Evolutionary conservation across 1,140 invertebrate genomes (phyloP), one percentile per base, ranked within the genome.

Genomic region (Drosophila albomicans): DNA sequence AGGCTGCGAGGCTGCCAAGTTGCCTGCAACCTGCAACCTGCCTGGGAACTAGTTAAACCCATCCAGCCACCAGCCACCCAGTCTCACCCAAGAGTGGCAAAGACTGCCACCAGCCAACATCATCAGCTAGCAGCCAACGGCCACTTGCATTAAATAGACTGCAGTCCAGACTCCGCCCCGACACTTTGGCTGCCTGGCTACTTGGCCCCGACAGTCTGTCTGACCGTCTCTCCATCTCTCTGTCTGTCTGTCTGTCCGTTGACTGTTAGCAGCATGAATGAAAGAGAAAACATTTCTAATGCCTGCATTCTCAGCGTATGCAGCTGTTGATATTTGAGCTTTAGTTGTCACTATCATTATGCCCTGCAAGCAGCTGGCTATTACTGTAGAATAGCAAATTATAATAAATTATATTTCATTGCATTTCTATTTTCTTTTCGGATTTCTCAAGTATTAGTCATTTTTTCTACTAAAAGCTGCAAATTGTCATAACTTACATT

Each of bases 281-380:
- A 71, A 75, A 64, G 72, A 75, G 73, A 71, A 71, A 65, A 72
- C 59, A 75, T 58, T 67, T 57, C 51, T 38, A 68, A 64, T 58
- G 15, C 67, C 13, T 49, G 16, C 51, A 71, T 67, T 64, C 48
- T 64, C 16, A 45, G 35, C 30, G 46, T 3, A 5, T 25, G 28
- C 6, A 45, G 28, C 25, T n/a, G 11, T 59, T 59, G 41, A 57
- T 43, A 57, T 57, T 41, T 57, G 32, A 57, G 54, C 54, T 57
- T 10, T 11, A 41, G 13, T 20, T 41, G 35, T 10, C 15, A 57
- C 30, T 32, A 7, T 43, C 35, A 1, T 25, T 41, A 57, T 57
- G 30, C 28, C 30, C 30, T 35, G 6, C 6, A 28, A 15, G 6
- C 30, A 3, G 41, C 11, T 8, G 5, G 13, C 35, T 38, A 8